A percentile compares a stretch with the other conserved stretches of the same genome.
phyloP scores from a whole-genome alignment of 2,888 invertebrate species.

The Crossocerus cetratus region DNA sequence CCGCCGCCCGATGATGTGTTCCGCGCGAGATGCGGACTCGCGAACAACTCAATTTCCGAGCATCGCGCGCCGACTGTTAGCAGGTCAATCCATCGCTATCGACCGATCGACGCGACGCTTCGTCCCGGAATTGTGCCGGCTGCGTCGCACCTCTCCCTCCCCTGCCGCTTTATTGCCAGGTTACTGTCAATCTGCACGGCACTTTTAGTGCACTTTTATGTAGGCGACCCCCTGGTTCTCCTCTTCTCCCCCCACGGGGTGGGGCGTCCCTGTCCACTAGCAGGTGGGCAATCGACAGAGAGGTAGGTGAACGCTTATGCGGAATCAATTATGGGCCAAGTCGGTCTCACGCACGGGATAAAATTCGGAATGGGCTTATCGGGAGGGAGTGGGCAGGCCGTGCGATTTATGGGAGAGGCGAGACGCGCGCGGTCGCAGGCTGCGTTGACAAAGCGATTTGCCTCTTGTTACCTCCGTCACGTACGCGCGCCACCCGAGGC shows the following conservation, averaged over 20 bases:
- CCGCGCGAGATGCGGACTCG: constrained; percentile 30
- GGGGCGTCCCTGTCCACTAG: no score
- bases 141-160: background rate
- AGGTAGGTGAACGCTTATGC: no score
- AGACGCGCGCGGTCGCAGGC: constrained; percentile 23
- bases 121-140: background rate
- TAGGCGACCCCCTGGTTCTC: no score
- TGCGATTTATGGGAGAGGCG: constrained; percentile 30
- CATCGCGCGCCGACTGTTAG: constrained; percentile 14
- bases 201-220: constrained; percentile 22
- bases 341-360: background rate
- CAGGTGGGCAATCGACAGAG: no score
- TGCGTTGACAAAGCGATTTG: constrained; percentile 61
- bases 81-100: constrained; percentile 2
- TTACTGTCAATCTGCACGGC: constrained; percentile 1
- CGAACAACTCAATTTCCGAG: constrained; percentile 50
- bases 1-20: constrained; percentile 1
- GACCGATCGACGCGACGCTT: constrained; percentile 22
- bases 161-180: no score
- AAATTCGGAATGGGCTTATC: background rate
- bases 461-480: constrained; percentile 59
- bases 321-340: no score
- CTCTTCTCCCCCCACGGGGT: no score
- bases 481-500: constrained; percentile 41
- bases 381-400: background rate